Evolutionary conservation across 2,888 invertebrate species (phyloP).

Genomic region (Siphlonurus alternatus): DNA sequence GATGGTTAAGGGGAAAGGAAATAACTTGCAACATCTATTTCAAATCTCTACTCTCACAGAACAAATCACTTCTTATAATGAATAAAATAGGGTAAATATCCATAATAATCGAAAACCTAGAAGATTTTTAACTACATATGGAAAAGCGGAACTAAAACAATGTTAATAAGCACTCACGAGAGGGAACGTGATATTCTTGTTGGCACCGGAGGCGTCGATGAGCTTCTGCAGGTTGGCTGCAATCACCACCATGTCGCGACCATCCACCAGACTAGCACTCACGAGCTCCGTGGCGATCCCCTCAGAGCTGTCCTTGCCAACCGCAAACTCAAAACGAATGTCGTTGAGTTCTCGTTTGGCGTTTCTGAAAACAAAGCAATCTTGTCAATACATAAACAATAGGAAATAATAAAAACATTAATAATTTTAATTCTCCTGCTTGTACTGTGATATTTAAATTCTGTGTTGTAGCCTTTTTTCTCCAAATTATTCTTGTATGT

Average conservation of each 20-base stretch:
- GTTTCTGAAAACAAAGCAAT: constrained; percentile 43
- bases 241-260: constrained; percentile 79
- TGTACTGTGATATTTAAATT: constrained; percentile 19
- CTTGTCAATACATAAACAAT: background rate
- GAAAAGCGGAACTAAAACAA: no score
- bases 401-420: background rate
- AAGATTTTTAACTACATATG: background rate
- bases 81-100: no score
- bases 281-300: constrained; percentile 90
- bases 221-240: constrained; percentile 82
- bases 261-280: constrained; percentile 86
- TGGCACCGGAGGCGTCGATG: constrained; percentile 43
- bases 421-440: background rate
- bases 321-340: constrained; percentile 91
- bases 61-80: no score
- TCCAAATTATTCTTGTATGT: no score
- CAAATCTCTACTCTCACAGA: no score
- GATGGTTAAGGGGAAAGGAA: no score
- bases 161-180: no score
- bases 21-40: no score
- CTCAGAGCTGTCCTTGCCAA: constrained; percentile 76
- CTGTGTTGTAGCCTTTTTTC: constrained; percentile 19
- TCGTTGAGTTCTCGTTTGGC: constrained; percentile 83
- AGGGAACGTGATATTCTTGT: constrained; percentile 58
- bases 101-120: background rate